phyloP scores from a whole-genome alignment of 1,140 invertebrate species.

The Drosophila willistoni region DNA sequence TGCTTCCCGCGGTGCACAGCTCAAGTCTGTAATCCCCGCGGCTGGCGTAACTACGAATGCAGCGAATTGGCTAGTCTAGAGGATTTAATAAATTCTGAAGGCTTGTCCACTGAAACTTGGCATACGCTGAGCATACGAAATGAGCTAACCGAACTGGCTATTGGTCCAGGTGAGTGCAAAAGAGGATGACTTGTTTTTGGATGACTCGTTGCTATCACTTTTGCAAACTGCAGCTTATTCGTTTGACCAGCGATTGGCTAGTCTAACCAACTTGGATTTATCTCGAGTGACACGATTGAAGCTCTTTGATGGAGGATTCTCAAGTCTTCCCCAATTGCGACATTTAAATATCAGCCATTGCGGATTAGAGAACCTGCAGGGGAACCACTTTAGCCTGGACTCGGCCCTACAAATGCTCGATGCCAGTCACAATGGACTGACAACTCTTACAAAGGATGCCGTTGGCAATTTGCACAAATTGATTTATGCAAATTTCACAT shows the following conservation, averaged over 20 bases:
- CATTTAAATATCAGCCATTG: constrained; percentile 64
- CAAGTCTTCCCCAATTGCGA: constrained; percentile 44
- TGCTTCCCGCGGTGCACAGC: constrained; percentile 6
- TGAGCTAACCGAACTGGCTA: constrained; percentile 42
- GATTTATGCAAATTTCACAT: constrained; percentile 71
- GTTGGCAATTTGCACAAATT: constrained; percentile 54
- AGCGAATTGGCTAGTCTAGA: constrained; percentile 52
- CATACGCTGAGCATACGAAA: constrained; percentile 46
- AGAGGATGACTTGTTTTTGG: background rate
- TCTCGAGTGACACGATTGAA: constrained; percentile 43
- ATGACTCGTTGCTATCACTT: background rate
- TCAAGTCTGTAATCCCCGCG: constrained; percentile 45
- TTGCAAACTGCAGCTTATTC: constrained; percentile 16
- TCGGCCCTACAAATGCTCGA: constrained; percentile 65
- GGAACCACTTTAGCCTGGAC: constrained; percentile 45
- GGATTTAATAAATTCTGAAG: constrained; percentile 34
- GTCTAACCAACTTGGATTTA: constrained; percentile 43
- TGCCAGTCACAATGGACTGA: constrained; percentile 66
- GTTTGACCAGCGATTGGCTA: constrained; percentile 23
- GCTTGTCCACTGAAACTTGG: constrained; percentile 38
- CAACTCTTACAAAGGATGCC: constrained; percentile 43
- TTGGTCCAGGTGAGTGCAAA: constrained; percentile 29
- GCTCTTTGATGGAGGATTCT: constrained; percentile 53
- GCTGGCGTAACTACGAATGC: constrained; percentile 57
- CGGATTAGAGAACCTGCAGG: constrained; percentile 36